Evolutionary conservation across 2,113 vertebrate species (phyloP), one percentile per base, ranked within the genome.

Genomic region (Alethe diademata): DNA sequence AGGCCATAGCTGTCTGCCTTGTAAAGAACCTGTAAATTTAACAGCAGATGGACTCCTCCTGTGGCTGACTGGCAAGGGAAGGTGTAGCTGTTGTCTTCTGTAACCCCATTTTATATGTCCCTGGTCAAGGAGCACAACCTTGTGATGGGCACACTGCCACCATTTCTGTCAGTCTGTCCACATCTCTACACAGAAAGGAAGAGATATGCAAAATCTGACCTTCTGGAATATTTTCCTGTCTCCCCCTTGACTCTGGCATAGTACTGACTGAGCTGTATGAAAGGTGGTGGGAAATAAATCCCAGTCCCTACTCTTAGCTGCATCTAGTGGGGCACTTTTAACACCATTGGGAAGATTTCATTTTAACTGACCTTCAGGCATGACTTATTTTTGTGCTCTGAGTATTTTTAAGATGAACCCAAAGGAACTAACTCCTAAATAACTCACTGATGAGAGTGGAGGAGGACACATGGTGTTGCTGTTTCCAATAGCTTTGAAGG

Each of bases 341-440:
- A 61, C 40, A 78, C 38, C 15, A 5, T 72, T 78, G 92, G 79
- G 71, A 89, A 95, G 70, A 71, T 48, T 56, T 71, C 45, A 42
- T 72, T 96, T 96, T 88, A 88, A 91, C 28, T 84, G 85, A 95
- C 92, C 94, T 94, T 94, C 72, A 90, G 33, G 43, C 83, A 74
- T 26, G 18, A 60, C 76, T 96, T 96, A 92, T 95, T 97, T 97
- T 92, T 89, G 54, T 95, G n/a, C 88, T 31, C 29, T 42, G 81
- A 58, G 85, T 97, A 85, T 95, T 96, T 95, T 96, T 92, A 83
- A 81, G 82, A 89, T 78, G 56, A 79, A 56, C 67, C 60, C 47
- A 29, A 74, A 97, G 91, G 95, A 97, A 81, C 94, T 96, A 97
- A 85, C 92, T 97, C 95, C 78, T 92, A 96, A 95, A 95, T 95